Conservation (phyloP, 2,888 invertebrate genomes). For the Cyclophora punctaria region DNA sequence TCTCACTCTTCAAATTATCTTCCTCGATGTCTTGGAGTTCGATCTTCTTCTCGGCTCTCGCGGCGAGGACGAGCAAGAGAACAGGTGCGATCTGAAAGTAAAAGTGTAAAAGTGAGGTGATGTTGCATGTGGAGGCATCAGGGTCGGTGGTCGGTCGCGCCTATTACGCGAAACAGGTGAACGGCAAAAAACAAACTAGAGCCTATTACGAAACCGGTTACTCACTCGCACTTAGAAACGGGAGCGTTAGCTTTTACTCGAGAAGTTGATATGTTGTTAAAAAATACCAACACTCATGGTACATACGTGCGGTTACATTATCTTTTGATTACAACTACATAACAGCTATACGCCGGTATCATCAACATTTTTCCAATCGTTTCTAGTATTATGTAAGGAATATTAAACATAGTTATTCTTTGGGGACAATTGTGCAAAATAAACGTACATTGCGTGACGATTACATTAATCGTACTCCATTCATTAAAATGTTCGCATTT, state of each 20-base stretch:
- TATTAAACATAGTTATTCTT: not conserved
- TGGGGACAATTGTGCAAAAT: not conserved
- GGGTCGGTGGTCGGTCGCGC: conserved; percentile 14
- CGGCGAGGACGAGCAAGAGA: conserved; percentile 46
- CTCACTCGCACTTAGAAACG: conserved; percentile 42
- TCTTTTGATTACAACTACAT: conserved; percentile 9
- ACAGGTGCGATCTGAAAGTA: conserved; percentile 61
- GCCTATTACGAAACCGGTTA: conserved; percentile 61
- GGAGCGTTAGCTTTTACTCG: conserved; percentile 67
- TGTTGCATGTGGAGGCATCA: conserved; percentile 20
- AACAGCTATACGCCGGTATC: not conserved
- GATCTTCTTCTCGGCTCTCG: conserved; percentile 76
- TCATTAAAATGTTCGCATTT: too few relatives aligned
- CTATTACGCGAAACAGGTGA: conserved; percentile 53
- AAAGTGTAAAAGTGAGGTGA: conserved; percentile 41
- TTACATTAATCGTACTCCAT: too few relatives aligned
- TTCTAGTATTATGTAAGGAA: not conserved
- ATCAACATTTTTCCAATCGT: conserved; percentile 1
- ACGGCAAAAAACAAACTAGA: conserved; percentile 62
- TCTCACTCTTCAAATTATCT: conserved; percentile 79
- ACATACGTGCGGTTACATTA: conserved; percentile 35
- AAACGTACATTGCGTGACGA: not conserved
- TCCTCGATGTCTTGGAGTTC: conserved; percentile 84
- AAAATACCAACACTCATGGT: conserved; percentile 41
- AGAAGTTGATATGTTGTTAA: conserved; percentile 51